phyloP scores from a whole-genome alignment of 2,888 invertebrate genomes.

The Hydrotaea diabolus region DNA sequence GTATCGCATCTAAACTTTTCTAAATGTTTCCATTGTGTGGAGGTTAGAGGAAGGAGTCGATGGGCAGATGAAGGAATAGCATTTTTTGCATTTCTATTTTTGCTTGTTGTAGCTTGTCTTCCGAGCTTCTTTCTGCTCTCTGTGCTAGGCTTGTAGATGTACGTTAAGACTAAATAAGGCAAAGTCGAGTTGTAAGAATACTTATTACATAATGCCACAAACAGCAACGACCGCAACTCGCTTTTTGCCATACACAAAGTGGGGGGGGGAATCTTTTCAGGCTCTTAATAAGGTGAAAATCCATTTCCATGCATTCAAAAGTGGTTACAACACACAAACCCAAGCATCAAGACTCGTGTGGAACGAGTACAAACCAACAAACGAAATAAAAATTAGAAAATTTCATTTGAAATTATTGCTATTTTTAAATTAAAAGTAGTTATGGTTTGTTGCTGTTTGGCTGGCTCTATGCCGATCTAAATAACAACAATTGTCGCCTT shows the following conservation, averaged over 20 bases:
- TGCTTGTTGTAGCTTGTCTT: background rate
- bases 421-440: background rate
- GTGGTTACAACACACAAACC: constrained; percentile 28
- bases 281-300: constrained; percentile 52
- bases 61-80: background rate
- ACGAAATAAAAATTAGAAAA: constrained; percentile 48
- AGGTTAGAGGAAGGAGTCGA: background rate
- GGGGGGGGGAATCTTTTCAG: constrained; percentile 12
- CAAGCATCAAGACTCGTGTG: background rate
- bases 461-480: background rate
- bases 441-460: background rate
- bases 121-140: background rate
- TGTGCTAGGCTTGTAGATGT: background rate
- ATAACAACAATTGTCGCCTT: constrained; percentile 41
- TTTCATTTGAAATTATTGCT: constrained; percentile 26
- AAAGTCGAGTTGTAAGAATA: constrained; percentile 58
- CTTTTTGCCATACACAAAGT: constrained; percentile 29
- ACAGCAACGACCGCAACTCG: constrained; percentile 11
- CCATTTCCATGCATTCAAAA: constrained; percentile 51
- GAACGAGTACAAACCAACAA: background rate
- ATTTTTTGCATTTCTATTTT: background rate
- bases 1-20: background rate
- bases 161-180: constrained; percentile 52
- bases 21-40: background rate
- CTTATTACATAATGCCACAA: constrained; percentile 53